These are phyloP conservation scores for Drosophila athabasca DNA, from an alignment of 1,140 invertebrate genomes.

Conservation along the genomic window DNA sequence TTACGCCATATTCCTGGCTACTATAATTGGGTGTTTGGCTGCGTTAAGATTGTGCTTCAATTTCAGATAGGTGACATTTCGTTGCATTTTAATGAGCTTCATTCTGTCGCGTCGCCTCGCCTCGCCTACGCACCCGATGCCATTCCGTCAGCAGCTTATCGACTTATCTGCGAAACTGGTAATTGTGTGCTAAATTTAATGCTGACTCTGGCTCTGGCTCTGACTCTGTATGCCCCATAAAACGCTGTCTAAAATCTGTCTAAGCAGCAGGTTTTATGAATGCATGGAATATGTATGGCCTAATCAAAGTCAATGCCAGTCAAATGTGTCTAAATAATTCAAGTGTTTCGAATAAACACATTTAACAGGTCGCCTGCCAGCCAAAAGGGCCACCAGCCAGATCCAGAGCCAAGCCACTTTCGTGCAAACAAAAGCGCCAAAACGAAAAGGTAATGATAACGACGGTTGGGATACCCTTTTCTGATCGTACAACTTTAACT, in stretches of 20 bases:
- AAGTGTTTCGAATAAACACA: conserved; percentile 67
- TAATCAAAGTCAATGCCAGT: conserved; percentile 51
- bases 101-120: conserved; percentile 26
- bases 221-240: conserved; percentile 22
- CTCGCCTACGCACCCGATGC: conserved; percentile 41
- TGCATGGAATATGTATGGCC: conserved; percentile 74
- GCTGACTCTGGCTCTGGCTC: conserved; percentile 37
- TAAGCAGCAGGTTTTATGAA: conserved; percentile 75
- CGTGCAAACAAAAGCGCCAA: conserved; percentile 17
- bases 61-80: conserved; percentile 82
- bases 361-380: conserved; percentile 55
- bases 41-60: conserved; percentile 73
- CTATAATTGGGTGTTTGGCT: conserved; percentile 69
- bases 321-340: conserved; percentile 71
- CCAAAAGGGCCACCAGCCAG: conserved; percentile 45
- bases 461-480: background rate
- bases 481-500: no score
- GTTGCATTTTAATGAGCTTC: conserved; percentile 81
- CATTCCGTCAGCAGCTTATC: conserved; percentile 37
- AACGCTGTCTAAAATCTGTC: conserved; percentile 55
- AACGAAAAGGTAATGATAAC: conserved; percentile 10
- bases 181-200: conserved; percentile 79
- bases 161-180: conserved; percentile 63
- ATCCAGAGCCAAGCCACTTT: conserved; percentile 61
- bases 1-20: conserved; percentile 57